Evolutionary conservation across 2,113 vertebrate species (phyloP).

Genomic region (Micromys minutus): DNA sequence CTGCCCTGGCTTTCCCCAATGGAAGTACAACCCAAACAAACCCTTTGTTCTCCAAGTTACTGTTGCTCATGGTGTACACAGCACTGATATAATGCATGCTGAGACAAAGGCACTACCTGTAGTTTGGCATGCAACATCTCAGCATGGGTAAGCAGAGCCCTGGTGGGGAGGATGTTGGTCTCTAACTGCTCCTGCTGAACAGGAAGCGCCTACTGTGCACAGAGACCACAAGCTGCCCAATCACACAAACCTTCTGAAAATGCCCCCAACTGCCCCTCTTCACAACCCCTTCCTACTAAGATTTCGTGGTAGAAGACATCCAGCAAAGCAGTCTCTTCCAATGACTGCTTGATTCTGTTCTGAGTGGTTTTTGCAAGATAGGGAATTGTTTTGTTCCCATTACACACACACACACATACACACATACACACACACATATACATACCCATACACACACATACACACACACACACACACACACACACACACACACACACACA

Average conservation of each 20-base stretch:
- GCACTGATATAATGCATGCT: too few relatives aligned
- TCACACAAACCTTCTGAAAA: not conserved
- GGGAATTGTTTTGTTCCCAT: conserved; percentile 38
- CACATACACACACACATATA: not conserved
- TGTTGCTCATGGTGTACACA: not conserved
- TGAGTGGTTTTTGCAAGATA: conserved; percentile 45
- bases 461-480: not conserved
- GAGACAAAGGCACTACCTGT: not conserved
- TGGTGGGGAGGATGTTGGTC: not conserved
- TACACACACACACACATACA: not conserved
- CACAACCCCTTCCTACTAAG: not conserved
- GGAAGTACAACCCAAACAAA: not conserved
- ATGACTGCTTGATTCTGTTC: not conserved
- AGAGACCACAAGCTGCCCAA: not conserved
- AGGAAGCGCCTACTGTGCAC: not conserved
- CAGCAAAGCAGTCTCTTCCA: conserved; percentile 34
- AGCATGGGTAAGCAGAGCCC: not conserved
- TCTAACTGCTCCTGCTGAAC: too few relatives aligned
- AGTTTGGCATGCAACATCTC: not conserved
- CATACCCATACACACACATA: too few relatives aligned
- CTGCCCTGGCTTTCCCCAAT: not conserved
- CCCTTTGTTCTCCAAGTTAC: not conserved
- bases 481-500: not conserved
- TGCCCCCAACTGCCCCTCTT: too few relatives aligned
- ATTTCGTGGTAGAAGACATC: not conserved